Conservation (phyloP, 2,797 vertebrate species). For the Myotis planiceps region DNA sequence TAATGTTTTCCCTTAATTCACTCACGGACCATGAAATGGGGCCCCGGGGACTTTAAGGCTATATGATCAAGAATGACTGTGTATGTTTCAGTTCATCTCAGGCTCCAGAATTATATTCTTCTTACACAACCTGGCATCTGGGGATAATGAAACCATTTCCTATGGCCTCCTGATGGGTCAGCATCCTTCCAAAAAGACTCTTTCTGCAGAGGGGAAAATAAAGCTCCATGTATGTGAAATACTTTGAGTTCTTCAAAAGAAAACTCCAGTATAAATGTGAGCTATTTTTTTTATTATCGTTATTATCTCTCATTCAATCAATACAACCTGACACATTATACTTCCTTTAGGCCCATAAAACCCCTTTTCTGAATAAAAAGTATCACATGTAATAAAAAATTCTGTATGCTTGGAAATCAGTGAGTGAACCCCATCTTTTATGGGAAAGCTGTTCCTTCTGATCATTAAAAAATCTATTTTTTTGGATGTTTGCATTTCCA, state of each 20-base stretch:
- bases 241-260: slow-evolving; percentile 29
- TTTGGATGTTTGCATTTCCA: slow-evolving; percentile 78
- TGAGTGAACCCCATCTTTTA: slow-evolving; percentile 29
- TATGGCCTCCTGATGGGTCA: slow-evolving; percentile 57
- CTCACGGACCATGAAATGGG: slow-evolving; percentile 45
- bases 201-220: slow-evolving; percentile 27
- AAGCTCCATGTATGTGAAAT: slow-evolving; percentile 46
- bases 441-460: slow-evolving; percentile 9
- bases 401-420: slow-evolving; percentile 24
- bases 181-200: slow-evolving; percentile 42
- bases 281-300: slow-evolving; percentile 52
- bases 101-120: slow-evolving; percentile 12
- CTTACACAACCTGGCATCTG: not conserved
- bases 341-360: slow-evolving; percentile 25
- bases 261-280: slow-evolving; percentile 57
- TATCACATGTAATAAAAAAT: slow-evolving; percentile 51
- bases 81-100: slow-evolving; percentile 52
- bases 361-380: slow-evolving; percentile 59
- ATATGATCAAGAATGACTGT: slow-evolving; percentile 46
- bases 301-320: slow-evolving; percentile 57
- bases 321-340: slow-evolving; percentile 48
- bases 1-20: slow-evolving; percentile 62
- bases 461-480: slow-evolving; percentile 66
- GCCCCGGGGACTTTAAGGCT: not conserved
- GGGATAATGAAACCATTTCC: slow-evolving; percentile 62